phyloP scores from a whole-genome alignment of 2,888 invertebrate genomes.

The Baronia brevicornis region DNA sequence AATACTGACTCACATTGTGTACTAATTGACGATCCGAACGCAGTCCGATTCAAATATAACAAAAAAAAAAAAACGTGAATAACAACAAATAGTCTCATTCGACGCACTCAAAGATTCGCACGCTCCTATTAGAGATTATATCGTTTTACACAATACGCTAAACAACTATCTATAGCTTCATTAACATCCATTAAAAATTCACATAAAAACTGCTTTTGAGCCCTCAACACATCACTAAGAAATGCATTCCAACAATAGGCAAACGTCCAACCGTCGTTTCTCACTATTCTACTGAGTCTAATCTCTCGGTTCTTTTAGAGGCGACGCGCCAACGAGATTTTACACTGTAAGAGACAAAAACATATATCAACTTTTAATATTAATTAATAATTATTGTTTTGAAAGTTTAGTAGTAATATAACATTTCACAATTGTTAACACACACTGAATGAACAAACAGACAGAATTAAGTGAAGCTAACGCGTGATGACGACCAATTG shows the following conservation, averaged over 20 bases:
- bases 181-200: constrained; percentile 61
- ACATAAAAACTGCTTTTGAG: constrained; percentile 69
- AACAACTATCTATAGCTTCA: constrained; percentile 33
- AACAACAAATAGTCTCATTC: constrained; percentile 21
- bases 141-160: constrained; percentile 30
- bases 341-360: constrained; percentile 52
- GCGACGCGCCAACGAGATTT: constrained; percentile 26
- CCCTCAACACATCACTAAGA: constrained; percentile 51
- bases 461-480: too few relatives aligned
- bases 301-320: constrained; percentile 6
- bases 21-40: constrained; percentile 50
- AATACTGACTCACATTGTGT: constrained; percentile 63
- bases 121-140: constrained; percentile 43
- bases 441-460: too few relatives aligned
- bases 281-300: constrained; percentile 10
- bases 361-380: constrained; percentile 14
- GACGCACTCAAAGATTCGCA: constrained; percentile 19
- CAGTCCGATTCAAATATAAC: constrained; percentile 20
- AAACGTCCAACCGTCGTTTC: constrained; percentile 25
- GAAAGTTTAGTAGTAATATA: constrained; percentile 7
- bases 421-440: too few relatives aligned
- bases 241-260: constrained; percentile 46
- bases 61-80: constrained; percentile 41
- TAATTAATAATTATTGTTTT: neutral
- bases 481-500: too few relatives aligned